Percentiles rank a stretch among this genome's conserved stretches.
phyloP scores from a whole-genome alignment of 2,888 invertebrate species.

The Brassicogethes aeneus region DNA sequence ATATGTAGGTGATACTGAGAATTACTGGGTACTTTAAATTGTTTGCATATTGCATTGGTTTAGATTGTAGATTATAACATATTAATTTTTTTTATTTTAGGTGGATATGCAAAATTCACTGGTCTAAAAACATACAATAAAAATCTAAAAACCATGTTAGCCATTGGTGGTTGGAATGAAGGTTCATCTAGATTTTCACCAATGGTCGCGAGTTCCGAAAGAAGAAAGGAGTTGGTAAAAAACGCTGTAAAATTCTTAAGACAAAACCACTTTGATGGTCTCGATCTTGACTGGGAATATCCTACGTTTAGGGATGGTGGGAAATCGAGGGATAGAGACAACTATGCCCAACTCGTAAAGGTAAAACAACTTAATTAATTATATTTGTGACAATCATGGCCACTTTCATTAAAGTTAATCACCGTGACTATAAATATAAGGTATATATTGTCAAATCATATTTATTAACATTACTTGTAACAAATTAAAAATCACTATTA shows the following conservation, averaged over 20 bases:
- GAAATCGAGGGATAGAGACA: slow-evolving; percentile 72
- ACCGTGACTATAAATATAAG: too few species aligned
- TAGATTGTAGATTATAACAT: too few species aligned
- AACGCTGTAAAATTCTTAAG: slow-evolving; percentile 79
- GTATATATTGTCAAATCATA: neutral
- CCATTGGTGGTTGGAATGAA: slow-evolving; percentile 92
- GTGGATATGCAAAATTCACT: slow-evolving; percentile 90
- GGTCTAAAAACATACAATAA: slow-evolving; percentile 90
- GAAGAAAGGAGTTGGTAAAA: slow-evolving; percentile 72
- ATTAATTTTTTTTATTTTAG: slow-evolving; percentile 47
- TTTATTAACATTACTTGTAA: slow-evolving; percentile 1
- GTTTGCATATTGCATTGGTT: too few species aligned
- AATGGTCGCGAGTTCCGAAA: slow-evolving; percentile 71
- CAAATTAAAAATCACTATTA: slow-evolving; percentile 3
- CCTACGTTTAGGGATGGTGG: slow-evolving; percentile 75
- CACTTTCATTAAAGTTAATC: too few species aligned
- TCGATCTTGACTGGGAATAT: slow-evolving; percentile 90
- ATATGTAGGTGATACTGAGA: too few species aligned
- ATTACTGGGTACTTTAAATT: too few species aligned
- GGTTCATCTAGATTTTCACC: slow-evolving; percentile 81
- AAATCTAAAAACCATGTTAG: slow-evolving; percentile 80
- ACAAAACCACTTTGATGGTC: slow-evolving; percentile 87
- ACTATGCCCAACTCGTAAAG: slow-evolving; percentile 80
- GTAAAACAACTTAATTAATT: slow-evolving; percentile 35
- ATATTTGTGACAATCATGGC: too few species aligned